Percentiles rank a stretch among this genome's conserved stretches.
Conservation (phyloP, 2,888 invertebrate species). For the Rhyacophila evoluta region DNA sequence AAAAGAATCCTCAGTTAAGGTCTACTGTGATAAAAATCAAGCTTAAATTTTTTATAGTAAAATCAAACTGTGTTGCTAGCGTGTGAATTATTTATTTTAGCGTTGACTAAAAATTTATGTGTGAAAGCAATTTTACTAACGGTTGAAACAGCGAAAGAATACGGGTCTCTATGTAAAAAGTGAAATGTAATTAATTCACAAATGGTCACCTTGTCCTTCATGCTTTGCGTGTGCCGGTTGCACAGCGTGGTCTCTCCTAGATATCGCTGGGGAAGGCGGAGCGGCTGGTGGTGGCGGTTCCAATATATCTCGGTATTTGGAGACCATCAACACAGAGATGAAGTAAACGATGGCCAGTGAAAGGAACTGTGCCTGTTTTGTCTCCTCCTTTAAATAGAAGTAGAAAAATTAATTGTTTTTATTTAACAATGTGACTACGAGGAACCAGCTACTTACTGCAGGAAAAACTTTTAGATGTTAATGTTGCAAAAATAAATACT, state of each 20-base stretch:
- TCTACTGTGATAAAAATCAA: no score
- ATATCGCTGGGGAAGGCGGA: conserved; percentile 71
- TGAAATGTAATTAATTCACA: not conserved
- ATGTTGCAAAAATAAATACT: no score
- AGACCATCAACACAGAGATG: conserved; percentile 99
- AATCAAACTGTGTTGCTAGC: no score
- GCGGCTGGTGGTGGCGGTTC: conserved; percentile 88
- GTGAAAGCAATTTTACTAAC: conserved; percentile 2
- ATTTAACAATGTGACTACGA: no score
- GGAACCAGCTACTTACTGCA: no score
- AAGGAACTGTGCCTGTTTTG: conserved; percentile 99
- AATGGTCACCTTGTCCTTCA: conserved; percentile 51
- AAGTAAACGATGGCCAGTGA: conserved; percentile 99
- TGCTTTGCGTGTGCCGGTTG: conserved; percentile 60
- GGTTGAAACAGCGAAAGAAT: not conserved
- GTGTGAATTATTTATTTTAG: no score
- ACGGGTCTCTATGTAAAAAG: not conserved
- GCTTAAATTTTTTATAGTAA: no score
- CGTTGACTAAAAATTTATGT: no score
- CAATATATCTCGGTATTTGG: conserved; percentile 98
- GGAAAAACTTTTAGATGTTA: no score
- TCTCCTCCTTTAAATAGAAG: conserved; percentile 88
- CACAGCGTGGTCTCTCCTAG: conserved; percentile 59
- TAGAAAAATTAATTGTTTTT: no score
- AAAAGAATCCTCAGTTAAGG: no score